Base-by-base conservation (phyloP, 2,113 vertebrate species). In the Pluvialis apricaria region DNA sequence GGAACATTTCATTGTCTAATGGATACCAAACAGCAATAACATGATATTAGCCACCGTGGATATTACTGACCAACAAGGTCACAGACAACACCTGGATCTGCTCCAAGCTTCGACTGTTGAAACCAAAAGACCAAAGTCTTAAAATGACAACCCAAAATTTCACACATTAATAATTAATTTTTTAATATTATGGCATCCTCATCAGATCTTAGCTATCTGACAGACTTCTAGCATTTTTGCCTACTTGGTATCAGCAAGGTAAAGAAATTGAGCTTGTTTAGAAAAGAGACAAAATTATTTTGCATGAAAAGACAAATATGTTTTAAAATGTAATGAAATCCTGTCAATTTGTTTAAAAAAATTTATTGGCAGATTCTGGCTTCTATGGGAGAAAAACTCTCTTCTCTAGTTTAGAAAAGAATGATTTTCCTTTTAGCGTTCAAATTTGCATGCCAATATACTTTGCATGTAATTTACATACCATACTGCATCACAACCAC, bases 391-490 rank as follows among this genome's bases (percentile, higher is more conserved):
- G 45, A 94, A 93, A 94, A 96, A 47, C 36, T 77, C 65, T 68
- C 76, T 78, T 79, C 62, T 71, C 69, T 86, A 49, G 20, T 91
- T 94, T 52, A 89, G 66, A 94, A 95, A 93, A 91, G 88, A 95
- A 86, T 94, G n/a, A 86, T 92, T 94, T 96, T 87, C 31, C 83
- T 96, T 92, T 91, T 68, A 96, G 86, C 69, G 15, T 96, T 92
- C 73, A 94, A 86, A 96, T 94, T 91, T 96, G 92, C 91, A 95
- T 94, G 92, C 73, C 92, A 95, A 94, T 94, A 85, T 82, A 91
- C 47, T 97, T 94, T 96, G 91, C 92, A 96, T 96, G 52, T 84
- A 60, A 96, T 97, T 97, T 96, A 78, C 96, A 97, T 96, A 89
- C 52, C 81, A 91, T 38, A 82, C 49, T 69, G 78, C 72, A 96